phyloP scores from a whole-genome alignment of 2,113 vertebrate species.

The Mormyrus iriodes region DNA sequence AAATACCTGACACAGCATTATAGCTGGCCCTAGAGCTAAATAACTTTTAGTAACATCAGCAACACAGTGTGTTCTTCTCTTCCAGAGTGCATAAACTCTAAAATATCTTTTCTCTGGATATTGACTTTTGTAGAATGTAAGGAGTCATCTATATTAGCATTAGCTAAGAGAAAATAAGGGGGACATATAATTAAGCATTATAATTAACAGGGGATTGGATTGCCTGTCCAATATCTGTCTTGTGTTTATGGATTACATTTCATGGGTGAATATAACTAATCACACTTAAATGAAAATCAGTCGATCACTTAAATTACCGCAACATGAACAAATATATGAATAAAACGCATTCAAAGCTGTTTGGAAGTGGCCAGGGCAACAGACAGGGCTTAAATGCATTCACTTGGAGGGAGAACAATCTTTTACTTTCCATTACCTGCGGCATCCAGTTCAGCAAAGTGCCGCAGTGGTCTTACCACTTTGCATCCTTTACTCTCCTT shows the following conservation, averaged over 20 bases:
- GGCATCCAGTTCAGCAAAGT: neutral
- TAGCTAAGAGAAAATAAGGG: neutral
- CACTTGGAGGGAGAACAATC: neutral
- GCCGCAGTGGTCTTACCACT: neutral
- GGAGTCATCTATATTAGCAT: neutral
- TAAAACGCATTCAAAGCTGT: neutral
- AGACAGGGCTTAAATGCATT: neutral
- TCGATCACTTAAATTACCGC: neutral
- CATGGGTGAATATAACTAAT: neutral
- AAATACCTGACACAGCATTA: slow-evolving; percentile 5
- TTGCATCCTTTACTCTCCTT: neutral
- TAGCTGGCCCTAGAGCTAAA: neutral
- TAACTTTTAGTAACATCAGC: neutral
- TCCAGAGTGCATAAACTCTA: neutral
- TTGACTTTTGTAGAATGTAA: neutral
- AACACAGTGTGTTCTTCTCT: neutral
- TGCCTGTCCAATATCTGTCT: neutral
- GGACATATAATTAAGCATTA: neutral
- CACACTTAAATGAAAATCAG: neutral
- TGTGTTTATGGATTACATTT: neutral
- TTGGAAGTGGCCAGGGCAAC: neutral
- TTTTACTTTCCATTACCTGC: neutral
- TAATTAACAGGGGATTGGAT: neutral
- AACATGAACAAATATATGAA: neutral
- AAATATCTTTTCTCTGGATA: neutral